Evolutionary conservation across 2,113 vertebrate genomes (phyloP), one percentile per base, ranked within the genome.

Genomic region (Micronycteris hirsuta): DNA sequence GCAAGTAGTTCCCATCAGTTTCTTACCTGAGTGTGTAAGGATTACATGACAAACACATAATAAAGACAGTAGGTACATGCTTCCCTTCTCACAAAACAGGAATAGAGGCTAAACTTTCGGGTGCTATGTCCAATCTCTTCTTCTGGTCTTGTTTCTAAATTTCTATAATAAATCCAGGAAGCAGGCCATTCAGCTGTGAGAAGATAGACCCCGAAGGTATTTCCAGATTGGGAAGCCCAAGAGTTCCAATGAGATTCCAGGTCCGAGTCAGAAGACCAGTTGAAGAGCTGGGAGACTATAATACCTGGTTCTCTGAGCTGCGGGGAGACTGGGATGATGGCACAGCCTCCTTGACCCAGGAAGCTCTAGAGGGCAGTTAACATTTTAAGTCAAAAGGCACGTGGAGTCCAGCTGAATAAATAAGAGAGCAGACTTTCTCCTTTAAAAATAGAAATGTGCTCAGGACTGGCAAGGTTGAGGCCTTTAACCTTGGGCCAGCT

Each of bases 361-460:
- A 73, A 38, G 67, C 45, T 68, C 45, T 83, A 43, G 36, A 91
- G 33, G 81, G 20, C n/a, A 76, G 77, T 76, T 54, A 77, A 85
- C 41, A 58, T 49, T 73, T 0, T 2, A 76, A 87, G 41, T 93
- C 33, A 86, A 95, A 95, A 96, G 97, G 95, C 96, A 97, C 96
- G 91, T 97, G 7, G 24, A 94, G 71, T 38, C 45, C 24, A 76
- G n/a, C 8, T 87, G 24, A 31, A 7, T 70, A 76, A 80, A 38
- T 11, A 45, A 43, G 71, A 91, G 54, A 67, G 20, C 31, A 88
- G 80, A 74, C 22, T 49, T 95, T 91, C 65, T 76, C 47, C 74
- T 87, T 45, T 80, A 14, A 89, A 77, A 82, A 47, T 3, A 93
- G 77, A 96, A 85, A 31, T 45, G 58, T 67, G 84, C 24, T 67